Evolutionary conservation across 1,140 invertebrate species (phyloP).

Genomic region (Pectinophora gossypiella): DNA sequence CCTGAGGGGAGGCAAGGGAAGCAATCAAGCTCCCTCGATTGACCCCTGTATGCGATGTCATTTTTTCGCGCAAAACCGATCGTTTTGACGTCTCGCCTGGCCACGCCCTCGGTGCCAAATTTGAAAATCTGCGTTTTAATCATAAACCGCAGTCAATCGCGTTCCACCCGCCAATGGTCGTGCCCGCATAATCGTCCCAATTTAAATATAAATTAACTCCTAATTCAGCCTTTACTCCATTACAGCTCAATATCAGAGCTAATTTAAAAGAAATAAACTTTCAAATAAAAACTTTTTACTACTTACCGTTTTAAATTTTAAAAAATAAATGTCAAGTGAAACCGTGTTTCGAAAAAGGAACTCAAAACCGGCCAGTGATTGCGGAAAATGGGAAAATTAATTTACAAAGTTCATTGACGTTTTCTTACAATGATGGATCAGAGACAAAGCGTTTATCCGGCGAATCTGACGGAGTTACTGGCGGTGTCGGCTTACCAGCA

Average conservation of each 20-base stretch:
- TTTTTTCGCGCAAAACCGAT: slow-evolving; percentile 63
- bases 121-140: slow-evolving; percentile 52
- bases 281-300: too few relatives aligned
- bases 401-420: slow-evolving; percentile 28
- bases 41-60: slow-evolving; percentile 58
- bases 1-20: slow-evolving; percentile 13
- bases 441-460: slow-evolving; percentile 40
- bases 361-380: neutral
- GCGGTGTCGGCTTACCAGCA: slow-evolving; percentile 45
- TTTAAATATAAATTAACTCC: too few relatives aligned
- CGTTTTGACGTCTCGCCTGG: slow-evolving; percentile 34
- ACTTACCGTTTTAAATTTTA: neutral
- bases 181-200: slow-evolving; percentile 11
- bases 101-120: slow-evolving; percentile 43
- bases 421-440: slow-evolving; percentile 46
- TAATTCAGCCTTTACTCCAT: slow-evolving; percentile 9
- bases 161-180: slow-evolving; percentile 11
- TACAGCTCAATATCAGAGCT: neutral
- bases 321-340: neutral
- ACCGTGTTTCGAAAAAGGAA: neutral
- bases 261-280: slow-evolving; percentile 1
- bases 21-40: slow-evolving; percentile 51
- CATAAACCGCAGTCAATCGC: slow-evolving; percentile 49
- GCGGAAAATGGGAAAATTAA: neutral
- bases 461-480: slow-evolving; percentile 47